A percentile compares a stretch with the other conserved stretches of the same genome.
Conservation (phyloP, 2,888 invertebrate species). For the Fabriciana adippe region DNA sequence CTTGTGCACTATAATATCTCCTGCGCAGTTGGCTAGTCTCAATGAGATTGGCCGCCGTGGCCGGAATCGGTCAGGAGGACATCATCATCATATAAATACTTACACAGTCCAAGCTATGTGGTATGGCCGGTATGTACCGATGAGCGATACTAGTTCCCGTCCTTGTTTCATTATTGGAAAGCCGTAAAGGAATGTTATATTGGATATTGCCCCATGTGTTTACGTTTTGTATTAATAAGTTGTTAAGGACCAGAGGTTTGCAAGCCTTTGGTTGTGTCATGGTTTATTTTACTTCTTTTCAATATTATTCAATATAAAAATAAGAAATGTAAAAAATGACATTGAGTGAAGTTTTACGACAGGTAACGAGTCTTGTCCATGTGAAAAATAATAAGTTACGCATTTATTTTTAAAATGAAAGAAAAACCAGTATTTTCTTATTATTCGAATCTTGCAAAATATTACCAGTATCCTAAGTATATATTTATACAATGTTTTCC, state of each 20-base stretch:
- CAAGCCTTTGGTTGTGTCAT: conserved; percentile 54
- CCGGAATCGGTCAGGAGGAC: too few relatives aligned
- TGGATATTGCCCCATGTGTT: conserved; percentile 78
- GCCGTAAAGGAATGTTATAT: conserved; percentile 69
- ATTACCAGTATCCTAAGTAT: too few relatives aligned
- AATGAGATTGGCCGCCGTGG: too few relatives aligned
- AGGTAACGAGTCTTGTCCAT: neutral
- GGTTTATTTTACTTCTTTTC: conserved; percentile 21
- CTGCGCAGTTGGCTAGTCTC: too few relatives aligned
- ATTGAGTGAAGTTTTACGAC: conserved; percentile 7
- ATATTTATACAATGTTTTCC: too few relatives aligned
- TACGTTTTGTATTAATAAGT: conserved; percentile 67
- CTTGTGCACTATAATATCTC: too few relatives aligned
- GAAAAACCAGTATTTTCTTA: too few relatives aligned
- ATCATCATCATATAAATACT: too few relatives aligned
- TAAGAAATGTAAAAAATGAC: conserved; percentile 8
- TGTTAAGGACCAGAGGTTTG: conserved; percentile 59
- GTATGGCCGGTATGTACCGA: conserved; percentile 68
- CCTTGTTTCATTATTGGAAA: conserved; percentile 70
- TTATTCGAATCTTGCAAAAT: too few relatives aligned
- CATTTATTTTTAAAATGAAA: too few relatives aligned
- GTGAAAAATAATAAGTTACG: neutral
- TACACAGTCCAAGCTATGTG: conserved; percentile 71
- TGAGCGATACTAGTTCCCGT: conserved; percentile 60
- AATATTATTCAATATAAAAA: conserved; percentile 34